Base-by-base conservation (phyloP, 2,113 vertebrate genomes). In the Spermophilus dauricus region DNA sequence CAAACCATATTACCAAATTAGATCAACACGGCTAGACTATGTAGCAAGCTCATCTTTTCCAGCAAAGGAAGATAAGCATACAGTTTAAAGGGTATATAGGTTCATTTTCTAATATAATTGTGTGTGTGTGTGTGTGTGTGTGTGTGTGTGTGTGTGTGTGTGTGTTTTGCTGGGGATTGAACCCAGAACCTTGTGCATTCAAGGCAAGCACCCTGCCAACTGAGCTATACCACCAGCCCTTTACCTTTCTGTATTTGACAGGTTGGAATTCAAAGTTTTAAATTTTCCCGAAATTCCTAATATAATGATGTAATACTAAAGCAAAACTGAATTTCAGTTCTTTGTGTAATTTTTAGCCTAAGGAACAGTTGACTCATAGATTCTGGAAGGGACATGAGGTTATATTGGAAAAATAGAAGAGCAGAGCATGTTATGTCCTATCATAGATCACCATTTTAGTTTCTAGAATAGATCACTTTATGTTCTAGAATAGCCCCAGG, bases 221-320 rank as follows among this genome's bases (percentile, higher is more conserved):
- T 45, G 45, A 45, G 45, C 45, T 45, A 45, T 45, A 45, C 45
- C 8, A 45, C 45, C 45, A 45, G 45, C 45, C 26, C 56, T 76
- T 94, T 89, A 91, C 53, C 14, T 86, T 78, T 83, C 32, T 58
- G 56, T 76, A 77, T 34, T 73, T 72, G 45, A 76, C 51, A 93
- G 86, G 45, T 70, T 95, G 86, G 32, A 75, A 86, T 90, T 91
- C 61, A 34, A 95, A 83, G 22, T 93, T 86, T 95, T 76, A 96
- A 94, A 81, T 93, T 8, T 48, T 76, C 77, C 89, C 89, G 80
- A 67, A 82, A 77, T 34, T 93, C 67, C 73, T 87, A 80, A 93
- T 26, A 65, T 76, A 89, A 91, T 61, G 80, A 96, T 37, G 72
- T 86, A 77, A 86, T 42, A 65, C 69, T 73, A 70, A 91, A 84